Conservation (phyloP, 2,888 invertebrate species). For the Sicus ferrugineus region DNA sequence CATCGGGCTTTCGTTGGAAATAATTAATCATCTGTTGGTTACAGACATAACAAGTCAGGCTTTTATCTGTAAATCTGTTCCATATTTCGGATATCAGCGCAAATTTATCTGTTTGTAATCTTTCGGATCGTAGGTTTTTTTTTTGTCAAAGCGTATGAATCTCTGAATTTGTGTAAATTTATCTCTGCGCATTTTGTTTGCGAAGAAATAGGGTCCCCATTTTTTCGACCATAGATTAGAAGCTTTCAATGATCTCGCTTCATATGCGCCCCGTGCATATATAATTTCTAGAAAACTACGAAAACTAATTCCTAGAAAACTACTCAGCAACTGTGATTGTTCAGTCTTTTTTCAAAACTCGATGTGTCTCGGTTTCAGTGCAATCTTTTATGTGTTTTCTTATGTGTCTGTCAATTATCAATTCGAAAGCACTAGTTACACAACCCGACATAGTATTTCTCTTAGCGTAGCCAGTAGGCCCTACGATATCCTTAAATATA, state of each 20-base stretch:
- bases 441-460: not conserved
- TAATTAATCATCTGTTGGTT: not conserved
- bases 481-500: not conserved
- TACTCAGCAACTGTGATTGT: slow-evolving; percentile 9
- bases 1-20: not conserved
- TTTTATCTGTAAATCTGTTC: slow-evolving; percentile 19
- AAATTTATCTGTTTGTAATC: slow-evolving; percentile 35
- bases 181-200: slow-evolving; percentile 32
- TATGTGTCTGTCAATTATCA: slow-evolving; percentile 6
- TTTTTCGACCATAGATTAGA: slow-evolving; percentile 33
- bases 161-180: slow-evolving; percentile 29
- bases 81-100: slow-evolving; percentile 33
- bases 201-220: slow-evolving; percentile 29
- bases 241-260: slow-evolving; percentile 31
- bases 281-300: too few relatives aligned
- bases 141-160: slow-evolving; percentile 36
- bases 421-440: not conserved
- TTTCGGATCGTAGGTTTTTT: slow-evolving; percentile 25
- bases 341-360: slow-evolving; percentile 25
- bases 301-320: slow-evolving; percentile 33
- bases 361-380: slow-evolving; percentile 24
- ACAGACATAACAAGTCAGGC: slow-evolving; percentile 12
- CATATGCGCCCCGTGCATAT: slow-evolving; percentile 31
- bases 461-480: not conserved
- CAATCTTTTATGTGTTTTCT: slow-evolving; percentile 25